Evolutionary conservation across 2,888 invertebrate species (phyloP).

Genomic region (Norana najaformis): DNA sequence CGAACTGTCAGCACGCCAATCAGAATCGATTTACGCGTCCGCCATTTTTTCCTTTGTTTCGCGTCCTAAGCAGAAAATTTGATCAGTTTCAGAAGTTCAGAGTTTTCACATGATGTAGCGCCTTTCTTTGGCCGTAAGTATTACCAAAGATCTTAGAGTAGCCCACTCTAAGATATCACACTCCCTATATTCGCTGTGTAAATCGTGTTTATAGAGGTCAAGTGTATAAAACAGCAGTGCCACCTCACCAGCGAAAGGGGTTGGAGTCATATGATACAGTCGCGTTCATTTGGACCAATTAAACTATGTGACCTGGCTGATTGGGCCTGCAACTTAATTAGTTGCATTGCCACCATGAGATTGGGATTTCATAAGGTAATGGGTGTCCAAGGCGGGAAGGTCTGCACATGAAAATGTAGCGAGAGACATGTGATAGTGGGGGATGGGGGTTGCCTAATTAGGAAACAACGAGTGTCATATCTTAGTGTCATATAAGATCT

Average conservation of each 20-base stretch:
- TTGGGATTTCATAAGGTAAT: not conserved
- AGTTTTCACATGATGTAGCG: not conserved
- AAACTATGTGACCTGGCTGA: not conserved
- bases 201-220: not conserved
- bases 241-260: not conserved
- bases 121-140: not conserved
- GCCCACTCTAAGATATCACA: not conserved
- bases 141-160: not conserved
- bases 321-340: not conserved
- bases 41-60: conserved; percentile 13
- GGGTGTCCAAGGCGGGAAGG: too few species aligned
- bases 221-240: not conserved
- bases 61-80: not conserved
- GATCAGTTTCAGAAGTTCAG: not conserved
- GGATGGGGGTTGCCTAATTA: too few species aligned
- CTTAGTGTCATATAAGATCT: not conserved
- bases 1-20: not conserved
- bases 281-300: not conserved
- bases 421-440: too few species aligned
- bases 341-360: not conserved
- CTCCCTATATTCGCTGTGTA: not conserved
- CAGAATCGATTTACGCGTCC: not conserved
- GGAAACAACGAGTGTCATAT: not conserved
- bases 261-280: not conserved
- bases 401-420: too few species aligned